Evolutionary conservation across 2,888 invertebrate species (phyloP), one percentile per base, ranked within the genome.

Genomic region (Adela reaumurella): DNA sequence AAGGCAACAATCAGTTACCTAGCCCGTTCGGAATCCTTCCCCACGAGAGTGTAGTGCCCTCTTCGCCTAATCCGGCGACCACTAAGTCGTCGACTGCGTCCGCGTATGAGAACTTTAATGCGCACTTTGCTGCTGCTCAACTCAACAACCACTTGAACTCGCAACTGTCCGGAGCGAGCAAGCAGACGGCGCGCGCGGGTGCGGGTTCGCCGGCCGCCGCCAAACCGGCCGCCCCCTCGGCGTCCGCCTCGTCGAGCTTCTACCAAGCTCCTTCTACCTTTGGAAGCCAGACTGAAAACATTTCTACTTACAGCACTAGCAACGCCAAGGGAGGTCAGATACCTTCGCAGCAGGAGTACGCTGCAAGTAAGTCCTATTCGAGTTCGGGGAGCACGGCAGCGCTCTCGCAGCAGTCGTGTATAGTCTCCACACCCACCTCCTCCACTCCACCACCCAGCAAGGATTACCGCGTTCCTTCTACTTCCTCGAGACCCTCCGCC

Each of bases 1-100:
- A 90, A 67, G 87, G 88, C 59, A 87, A 84, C 58, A 84, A 77
- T 58, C 84, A 85, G 62, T 69, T 85, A 28, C 84, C 85, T 35
- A 88, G 89, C 60, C 88, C 90, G 1, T 89, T 90, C 67, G 89
- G 89, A 52, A 88, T 90, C 58, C 68, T 90, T 60, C 89, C 89
- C 17, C 89, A 90, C 65, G 89, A 90, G 69, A 88, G 86, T 74
- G 86, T 88, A 55, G 87, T 87, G 55, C 81, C 86, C 17, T 82
- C 83, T 45, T 83, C 85, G 46, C 83, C 84, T 49, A 83, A 83
- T 57, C 79, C 81, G 53, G 79, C 83, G 42, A 79, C 84, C 20
- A 83, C 86, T 24, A 84, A 85, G 62, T 67, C 81, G 54, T 76
- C 78, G 45, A 67, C 74, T 54, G 54, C 62, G 46, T 59, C 68